Evolutionary conservation across 2,888 invertebrate species (phyloP).

Genomic region (Lycophotia porphyrea): DNA sequence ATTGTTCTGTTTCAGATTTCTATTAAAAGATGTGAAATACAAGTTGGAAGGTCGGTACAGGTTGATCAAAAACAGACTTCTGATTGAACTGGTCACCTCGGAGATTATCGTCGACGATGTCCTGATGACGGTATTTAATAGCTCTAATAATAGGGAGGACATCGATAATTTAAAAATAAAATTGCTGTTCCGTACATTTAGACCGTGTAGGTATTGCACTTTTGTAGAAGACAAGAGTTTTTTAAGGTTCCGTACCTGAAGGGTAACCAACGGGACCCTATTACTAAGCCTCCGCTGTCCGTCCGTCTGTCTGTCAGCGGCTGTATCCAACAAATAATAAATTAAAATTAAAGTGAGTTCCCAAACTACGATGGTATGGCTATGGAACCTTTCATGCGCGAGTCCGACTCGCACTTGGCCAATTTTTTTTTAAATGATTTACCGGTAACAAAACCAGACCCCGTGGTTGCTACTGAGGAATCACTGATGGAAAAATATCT

Average conservation of each 20-base stretch:
- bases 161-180: neutral
- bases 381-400: too few relatives aligned
- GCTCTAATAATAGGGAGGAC: neutral
- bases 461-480: neutral
- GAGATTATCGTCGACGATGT: constrained; percentile 70
- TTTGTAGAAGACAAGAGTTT: neutral
- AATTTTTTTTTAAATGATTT: neutral
- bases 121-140: constrained; percentile 74
- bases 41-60: constrained; percentile 80
- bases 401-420: too few relatives aligned
- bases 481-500: neutral
- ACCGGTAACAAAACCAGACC: neutral
- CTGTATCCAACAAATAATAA: too few relatives aligned
- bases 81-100: constrained; percentile 77
- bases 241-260: neutral
- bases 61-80: constrained; percentile 73
- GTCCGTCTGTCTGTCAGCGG: too few relatives aligned
- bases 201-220: too few relatives aligned
- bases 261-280: too few relatives aligned
- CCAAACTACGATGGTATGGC: too few relatives aligned
- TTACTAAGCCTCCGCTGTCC: too few relatives aligned
- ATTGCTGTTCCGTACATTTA: too few relatives aligned
- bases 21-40: constrained; percentile 78
- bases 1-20: constrained; percentile 70
- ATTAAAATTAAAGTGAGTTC: too few relatives aligned